phyloP scores from a whole-genome alignment of 2,888 invertebrate genomes.

The Malacosoma neustria region DNA sequence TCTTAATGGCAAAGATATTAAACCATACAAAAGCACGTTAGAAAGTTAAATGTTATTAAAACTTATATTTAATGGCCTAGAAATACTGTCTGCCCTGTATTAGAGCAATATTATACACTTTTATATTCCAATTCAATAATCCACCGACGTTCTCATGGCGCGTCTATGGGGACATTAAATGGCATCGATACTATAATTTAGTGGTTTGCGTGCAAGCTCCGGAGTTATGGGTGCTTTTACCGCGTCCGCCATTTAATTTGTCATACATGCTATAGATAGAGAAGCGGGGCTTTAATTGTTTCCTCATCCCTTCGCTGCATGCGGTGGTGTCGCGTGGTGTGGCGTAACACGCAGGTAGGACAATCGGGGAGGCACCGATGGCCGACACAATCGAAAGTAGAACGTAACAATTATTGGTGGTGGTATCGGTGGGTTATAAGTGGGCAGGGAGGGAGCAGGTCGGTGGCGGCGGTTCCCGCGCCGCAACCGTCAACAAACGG shows the following conservation, averaged over 20 bases:
- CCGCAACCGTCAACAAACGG: slow-evolving; percentile 68
- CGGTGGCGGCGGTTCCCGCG: slow-evolving; percentile 52
- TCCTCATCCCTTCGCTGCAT: slow-evolving; percentile 54
- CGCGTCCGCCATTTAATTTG: slow-evolving; percentile 59
- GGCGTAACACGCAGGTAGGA: slow-evolving; percentile 16
- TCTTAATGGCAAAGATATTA: too few species aligned
- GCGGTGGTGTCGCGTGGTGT: slow-evolving; percentile 20
- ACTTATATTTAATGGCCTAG: too few species aligned
- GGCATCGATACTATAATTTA: slow-evolving; percentile 37
- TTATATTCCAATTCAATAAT: slow-evolving; percentile 36
- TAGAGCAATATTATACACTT: slow-evolving; percentile 14
- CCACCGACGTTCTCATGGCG: slow-evolving; percentile 20
- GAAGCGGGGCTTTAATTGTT: slow-evolving; percentile 58
- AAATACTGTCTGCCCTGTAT: too few species aligned
- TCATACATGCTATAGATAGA: slow-evolving; percentile 53
- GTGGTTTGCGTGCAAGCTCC: slow-evolving; percentile 48
- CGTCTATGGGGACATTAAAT: slow-evolving; percentile 38
- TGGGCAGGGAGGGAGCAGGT: slow-evolving; percentile 29
- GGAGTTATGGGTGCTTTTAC: slow-evolving; percentile 53
- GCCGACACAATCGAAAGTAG: slow-evolving; percentile 58
- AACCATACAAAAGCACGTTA: too few species aligned
- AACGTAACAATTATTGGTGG: slow-evolving; percentile 65
- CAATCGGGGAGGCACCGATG: slow-evolving; percentile 43
- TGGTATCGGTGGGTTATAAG: slow-evolving; percentile 22
- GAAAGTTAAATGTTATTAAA: too few species aligned